phyloP scores from a whole-genome alignment of 2,113 vertebrate species.

The Menidia beryllina region DNA sequence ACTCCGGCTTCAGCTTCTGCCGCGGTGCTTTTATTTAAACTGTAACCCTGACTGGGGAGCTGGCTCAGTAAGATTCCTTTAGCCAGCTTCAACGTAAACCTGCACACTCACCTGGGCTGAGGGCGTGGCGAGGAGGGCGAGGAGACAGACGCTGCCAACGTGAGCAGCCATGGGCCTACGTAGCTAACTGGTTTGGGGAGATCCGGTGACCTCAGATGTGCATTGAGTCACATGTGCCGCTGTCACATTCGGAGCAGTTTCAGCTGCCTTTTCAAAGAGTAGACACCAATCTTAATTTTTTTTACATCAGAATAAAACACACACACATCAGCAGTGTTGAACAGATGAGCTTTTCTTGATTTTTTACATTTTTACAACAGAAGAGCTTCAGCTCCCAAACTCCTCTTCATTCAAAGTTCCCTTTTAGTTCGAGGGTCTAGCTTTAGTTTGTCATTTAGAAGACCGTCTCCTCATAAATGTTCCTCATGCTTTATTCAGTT shows the following conservation, averaged over 20 bases:
- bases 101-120: conserved; percentile 18
- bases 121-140: conserved; percentile 41
- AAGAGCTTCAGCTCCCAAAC: too few species aligned
- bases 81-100: conserved; percentile 50
- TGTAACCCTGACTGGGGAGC: conserved; percentile 49
- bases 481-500: too few species aligned
- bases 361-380: too few species aligned
- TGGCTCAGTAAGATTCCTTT: conserved; percentile 77
- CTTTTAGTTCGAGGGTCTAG: too few species aligned
- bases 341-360: too few species aligned
- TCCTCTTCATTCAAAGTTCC: too few species aligned
- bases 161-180: conserved; percentile 44
- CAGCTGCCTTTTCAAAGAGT: not conserved
- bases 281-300: too few species aligned
- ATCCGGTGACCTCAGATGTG: conserved; percentile 43
- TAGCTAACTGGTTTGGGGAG: conserved; percentile 73
- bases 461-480: too few species aligned
- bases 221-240: conserved; percentile 19
- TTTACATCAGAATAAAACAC: too few species aligned
- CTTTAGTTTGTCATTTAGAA: too few species aligned
- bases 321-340: too few species aligned
- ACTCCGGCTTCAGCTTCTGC: conserved; percentile 6
- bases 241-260: conserved; percentile 16
- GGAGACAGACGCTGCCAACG: conserved; percentile 22
- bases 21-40: conserved; percentile 25